These are phyloP conservation scores for Typhlichthys subterraneus DNA, from an alignment of 2,797 vertebrate genomes.

Conservation along the genomic window DNA sequence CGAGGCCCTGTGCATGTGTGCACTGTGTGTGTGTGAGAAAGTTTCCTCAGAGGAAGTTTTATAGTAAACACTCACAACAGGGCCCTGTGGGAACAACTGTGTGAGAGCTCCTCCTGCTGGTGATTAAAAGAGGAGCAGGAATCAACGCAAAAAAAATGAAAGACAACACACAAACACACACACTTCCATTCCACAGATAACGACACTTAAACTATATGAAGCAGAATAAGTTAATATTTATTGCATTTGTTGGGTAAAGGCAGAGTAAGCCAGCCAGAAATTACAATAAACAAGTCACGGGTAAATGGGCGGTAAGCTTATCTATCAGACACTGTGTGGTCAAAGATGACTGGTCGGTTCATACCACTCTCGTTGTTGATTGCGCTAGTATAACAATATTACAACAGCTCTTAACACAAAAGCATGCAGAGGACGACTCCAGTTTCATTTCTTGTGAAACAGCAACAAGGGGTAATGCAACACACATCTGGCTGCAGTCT, in stretches of 20 bases:
- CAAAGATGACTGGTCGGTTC: too few species aligned
- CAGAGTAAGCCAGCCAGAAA: not conserved
- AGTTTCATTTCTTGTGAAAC: slow-evolving; percentile 41
- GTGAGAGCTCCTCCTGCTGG: slow-evolving; percentile 70
- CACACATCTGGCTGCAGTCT: too few species aligned
- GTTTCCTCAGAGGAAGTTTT: slow-evolving; percentile 35
- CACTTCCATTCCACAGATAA: not conserved
- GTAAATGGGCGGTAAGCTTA: not conserved
- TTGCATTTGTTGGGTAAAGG: not conserved
- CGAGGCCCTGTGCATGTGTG: not conserved
- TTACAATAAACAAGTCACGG: not conserved
- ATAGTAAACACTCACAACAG: slow-evolving; percentile 19
- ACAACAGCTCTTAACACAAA: too few species aligned
- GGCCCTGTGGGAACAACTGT: slow-evolving; percentile 30
- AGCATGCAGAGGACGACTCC: not conserved
- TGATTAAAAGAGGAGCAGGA: not conserved
- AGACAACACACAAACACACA: not conserved
- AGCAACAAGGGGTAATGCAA: not conserved
- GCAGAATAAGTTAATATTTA: too few species aligned
- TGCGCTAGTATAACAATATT: too few species aligned
- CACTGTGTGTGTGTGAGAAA: slow-evolving; percentile 27
- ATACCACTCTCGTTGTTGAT: too few species aligned
- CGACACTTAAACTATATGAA: not conserved
- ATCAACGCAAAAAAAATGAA: not conserved
- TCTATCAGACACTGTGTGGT: too few species aligned